Evolutionary conservation across 35 echinoderm and acorn worm genomes (phyloP).

Genomic region (Apostichopus parvimensis): DNA sequence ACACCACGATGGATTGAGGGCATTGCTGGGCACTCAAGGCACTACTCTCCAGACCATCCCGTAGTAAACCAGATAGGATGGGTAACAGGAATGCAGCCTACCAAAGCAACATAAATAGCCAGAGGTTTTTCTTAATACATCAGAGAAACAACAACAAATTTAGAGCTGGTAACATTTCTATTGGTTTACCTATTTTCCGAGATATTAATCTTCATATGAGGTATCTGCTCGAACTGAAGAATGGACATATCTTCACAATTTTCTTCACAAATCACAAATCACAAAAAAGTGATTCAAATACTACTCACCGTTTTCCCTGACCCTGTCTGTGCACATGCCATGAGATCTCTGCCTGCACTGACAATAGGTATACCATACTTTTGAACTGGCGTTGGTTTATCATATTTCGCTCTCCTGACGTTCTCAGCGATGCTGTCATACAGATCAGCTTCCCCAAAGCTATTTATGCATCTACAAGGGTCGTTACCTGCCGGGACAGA

Average conservation of each 20-base stretch:
- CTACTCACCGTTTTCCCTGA: slow-evolving; percentile 85
- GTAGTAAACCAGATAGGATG: slow-evolving; percentile 77
- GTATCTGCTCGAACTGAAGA: too few relatives aligned
- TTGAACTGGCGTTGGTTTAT: slow-evolving; percentile 93
- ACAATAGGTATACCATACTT: slow-evolving; percentile 97
- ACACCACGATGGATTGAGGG: slow-evolving; percentile 88
- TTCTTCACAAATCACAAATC: too few relatives aligned
- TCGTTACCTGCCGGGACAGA: slow-evolving; percentile 66
- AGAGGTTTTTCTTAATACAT: too few relatives aligned
- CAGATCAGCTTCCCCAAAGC: slow-evolving; percentile 74
- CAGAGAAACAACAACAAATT: too few relatives aligned
- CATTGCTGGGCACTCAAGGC: slow-evolving; percentile 67
- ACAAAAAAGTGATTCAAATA: not conserved
- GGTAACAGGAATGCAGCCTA: slow-evolving; percentile 94
- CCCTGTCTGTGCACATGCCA: slow-evolving; percentile 98
- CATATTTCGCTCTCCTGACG: slow-evolving; percentile 84
- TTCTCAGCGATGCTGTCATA: slow-evolving; percentile 71
- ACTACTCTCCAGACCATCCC: slow-evolving; percentile 52
- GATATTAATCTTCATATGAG: too few relatives aligned
- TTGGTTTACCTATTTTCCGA: not conserved
- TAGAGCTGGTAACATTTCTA: too few relatives aligned
- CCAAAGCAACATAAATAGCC: too few relatives aligned
- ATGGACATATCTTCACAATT: too few relatives aligned
- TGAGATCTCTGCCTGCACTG: slow-evolving; percentile 70
- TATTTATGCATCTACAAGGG: slow-evolving; percentile 51